A percentile compares a stretch with the other conserved stretches of the same genome.
phyloP scores from a whole-genome alignment of 2,113 vertebrate species.

The Thinocorus orbignyianus region DNA sequence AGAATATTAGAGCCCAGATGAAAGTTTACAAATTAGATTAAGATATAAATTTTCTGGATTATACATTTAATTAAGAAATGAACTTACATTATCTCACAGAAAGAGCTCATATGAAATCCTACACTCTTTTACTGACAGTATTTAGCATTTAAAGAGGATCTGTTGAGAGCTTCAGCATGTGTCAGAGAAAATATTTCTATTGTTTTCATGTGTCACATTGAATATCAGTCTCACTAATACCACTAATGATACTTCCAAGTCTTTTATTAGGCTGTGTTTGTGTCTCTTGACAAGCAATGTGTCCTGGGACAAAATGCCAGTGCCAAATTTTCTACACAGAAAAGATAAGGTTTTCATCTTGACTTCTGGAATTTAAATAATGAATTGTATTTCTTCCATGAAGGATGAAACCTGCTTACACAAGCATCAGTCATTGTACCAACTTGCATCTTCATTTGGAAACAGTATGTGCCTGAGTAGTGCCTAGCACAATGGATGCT shows the following conservation, averaged over 20 bases:
- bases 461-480: neutral
- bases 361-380: neutral
- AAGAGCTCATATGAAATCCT: neutral
- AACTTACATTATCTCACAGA: neutral
- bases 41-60: neutral
- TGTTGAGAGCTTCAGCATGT: neutral
- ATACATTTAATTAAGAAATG: neutral
- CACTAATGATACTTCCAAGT: neutral
- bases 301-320: neutral
- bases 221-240: neutral
- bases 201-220: neutral
- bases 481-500: neutral
- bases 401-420: neutral
- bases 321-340: neutral
- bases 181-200: neutral
- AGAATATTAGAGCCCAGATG: slow-evolving; percentile 36
- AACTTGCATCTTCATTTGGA: neutral
- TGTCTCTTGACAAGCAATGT: neutral
- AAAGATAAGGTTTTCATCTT: neutral
- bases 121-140: neutral
- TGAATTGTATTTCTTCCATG: neutral
- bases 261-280: neutral
- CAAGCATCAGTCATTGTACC: fast-evolving
- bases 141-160: neutral
- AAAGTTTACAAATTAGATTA: slow-evolving; percentile 38